phyloP scores from a whole-genome alignment of 2,113 vertebrate species.

The Stigmatopora argus region DNA sequence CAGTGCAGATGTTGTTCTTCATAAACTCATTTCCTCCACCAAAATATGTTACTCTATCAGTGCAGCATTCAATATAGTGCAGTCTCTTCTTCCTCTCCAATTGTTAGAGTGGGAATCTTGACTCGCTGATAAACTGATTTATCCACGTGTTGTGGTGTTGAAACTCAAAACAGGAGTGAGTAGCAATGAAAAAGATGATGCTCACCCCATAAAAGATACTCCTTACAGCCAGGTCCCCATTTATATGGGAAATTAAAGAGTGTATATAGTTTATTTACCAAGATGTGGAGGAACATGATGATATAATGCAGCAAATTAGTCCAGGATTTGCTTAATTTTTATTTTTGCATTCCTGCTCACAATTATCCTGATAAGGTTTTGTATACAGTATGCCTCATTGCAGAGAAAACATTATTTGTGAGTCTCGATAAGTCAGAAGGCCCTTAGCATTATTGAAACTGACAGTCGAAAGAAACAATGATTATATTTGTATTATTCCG shows the following conservation, averaged over 20 bases:
- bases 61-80: background rate
- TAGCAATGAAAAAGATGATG: background rate
- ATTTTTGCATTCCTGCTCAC: background rate
- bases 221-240: background rate
- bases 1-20: background rate
- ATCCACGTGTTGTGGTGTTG: too few species aligned
- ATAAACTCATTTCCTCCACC: background rate
- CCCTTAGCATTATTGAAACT: slow-evolving; percentile 52
- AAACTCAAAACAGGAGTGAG: too few species aligned
- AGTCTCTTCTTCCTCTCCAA: background rate
- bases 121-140: too few species aligned
- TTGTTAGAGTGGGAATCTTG: too few species aligned
- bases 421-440: slow-evolving; percentile 50
- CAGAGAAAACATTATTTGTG: background rate
- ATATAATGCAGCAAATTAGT: background rate
- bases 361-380: background rate
- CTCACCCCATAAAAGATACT: background rate
- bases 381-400: background rate
- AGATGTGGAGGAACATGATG: background rate
- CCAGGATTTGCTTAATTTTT: background rate
- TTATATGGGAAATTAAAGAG: background rate
- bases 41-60: background rate
- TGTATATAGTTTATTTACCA: background rate
- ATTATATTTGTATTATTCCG: slow-evolving; percentile 65
- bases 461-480: slow-evolving; percentile 60